These are phyloP conservation scores for Megaustenia siamemsis DNA, from an alignment of 2,888 invertebrate genomes.

Conservation along the genomic window DNA sequence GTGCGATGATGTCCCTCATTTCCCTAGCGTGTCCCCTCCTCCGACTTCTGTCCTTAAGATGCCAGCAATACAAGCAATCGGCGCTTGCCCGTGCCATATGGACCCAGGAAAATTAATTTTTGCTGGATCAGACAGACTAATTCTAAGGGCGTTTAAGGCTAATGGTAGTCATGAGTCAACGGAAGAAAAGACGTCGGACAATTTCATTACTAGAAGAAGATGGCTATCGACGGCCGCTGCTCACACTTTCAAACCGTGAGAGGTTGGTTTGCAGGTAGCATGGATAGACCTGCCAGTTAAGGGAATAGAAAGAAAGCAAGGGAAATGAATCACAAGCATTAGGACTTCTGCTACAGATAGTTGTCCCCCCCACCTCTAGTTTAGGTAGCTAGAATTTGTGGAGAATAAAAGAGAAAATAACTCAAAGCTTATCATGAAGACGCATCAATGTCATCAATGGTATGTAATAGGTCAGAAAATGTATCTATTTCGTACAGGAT, in stretches of 20 bases:
- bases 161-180: slow-evolving; percentile 21
- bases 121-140: slow-evolving; percentile 30
- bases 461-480: too few species aligned
- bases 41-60: slow-evolving; percentile 36
- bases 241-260: not conserved
- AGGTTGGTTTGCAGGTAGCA: not conserved
- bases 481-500: too few species aligned
- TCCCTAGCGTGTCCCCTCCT: slow-evolving; percentile 30
- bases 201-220: slow-evolving; percentile 11
- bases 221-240: not conserved
- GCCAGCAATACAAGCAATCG: slow-evolving; percentile 38
- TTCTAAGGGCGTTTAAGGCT: slow-evolving; percentile 38
- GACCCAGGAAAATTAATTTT: slow-evolving; percentile 34
- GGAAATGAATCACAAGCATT: too few species aligned
- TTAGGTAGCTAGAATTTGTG: too few species aligned
- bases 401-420: too few species aligned
- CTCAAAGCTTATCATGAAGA: too few species aligned
- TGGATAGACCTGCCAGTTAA: too few species aligned
- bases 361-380: too few species aligned
- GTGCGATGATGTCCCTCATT: slow-evolving; percentile 46
- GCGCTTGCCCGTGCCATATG: slow-evolving; percentile 33
- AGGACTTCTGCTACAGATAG: too few species aligned
- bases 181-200: not conserved
- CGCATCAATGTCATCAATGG: too few species aligned
- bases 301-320: too few species aligned